Evolutionary conservation across 2,888 invertebrate genomes (phyloP), one percentile per base, ranked within the genome.

Genomic region (Hipparchia semele): DNA sequence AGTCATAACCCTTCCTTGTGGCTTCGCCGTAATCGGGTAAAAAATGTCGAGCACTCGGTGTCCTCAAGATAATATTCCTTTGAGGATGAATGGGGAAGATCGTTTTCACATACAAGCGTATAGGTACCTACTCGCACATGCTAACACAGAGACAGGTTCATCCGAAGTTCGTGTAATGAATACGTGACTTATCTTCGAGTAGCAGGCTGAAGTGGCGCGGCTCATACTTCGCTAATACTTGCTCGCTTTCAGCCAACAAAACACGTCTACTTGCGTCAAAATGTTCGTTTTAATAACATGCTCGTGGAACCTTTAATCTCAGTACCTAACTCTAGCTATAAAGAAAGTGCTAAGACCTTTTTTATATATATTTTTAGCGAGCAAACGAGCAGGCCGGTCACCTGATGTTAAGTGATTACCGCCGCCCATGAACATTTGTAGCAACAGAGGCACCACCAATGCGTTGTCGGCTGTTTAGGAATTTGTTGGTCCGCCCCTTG

Each of bases 111-210:
- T 65, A 51, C 67, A 67, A 62, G 64, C 65, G 68, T 69, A 51
- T 70, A 39, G 3, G 3, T 39, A 39, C 39, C 39, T 39, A 46
- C 68, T 13, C 23, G 58, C 13, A 58, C 7, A 13, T 13, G 66
- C 56, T 10, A 71, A 73, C 75, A 73, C 67, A 75, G 73, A 79
- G 78, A 76, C 77, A 74, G 79, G 80, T 82, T 84, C 84, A 85
- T 86, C 82, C 83, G 81, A 87, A 89, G 85, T 89, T 87, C 84
- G 86, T 83, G 83, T 86, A 87, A 86, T 87, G 87, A 88, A 85
- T 85, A 90, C 90, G 90, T 90, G 90, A 88, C 90, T 89, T 90
- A 90, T 90, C 90, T 86, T 74, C 74, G 74, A 78, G 81, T 77
- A 79, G 80, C 89, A 87, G 87, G 80, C 85, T 85, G 83, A 81